Percentiles rank a stretch among this genome's conserved stretches.
phyloP scores from a whole-genome alignment of 1,140 invertebrate genomes.

The Sarcophaga peregrina region DNA sequence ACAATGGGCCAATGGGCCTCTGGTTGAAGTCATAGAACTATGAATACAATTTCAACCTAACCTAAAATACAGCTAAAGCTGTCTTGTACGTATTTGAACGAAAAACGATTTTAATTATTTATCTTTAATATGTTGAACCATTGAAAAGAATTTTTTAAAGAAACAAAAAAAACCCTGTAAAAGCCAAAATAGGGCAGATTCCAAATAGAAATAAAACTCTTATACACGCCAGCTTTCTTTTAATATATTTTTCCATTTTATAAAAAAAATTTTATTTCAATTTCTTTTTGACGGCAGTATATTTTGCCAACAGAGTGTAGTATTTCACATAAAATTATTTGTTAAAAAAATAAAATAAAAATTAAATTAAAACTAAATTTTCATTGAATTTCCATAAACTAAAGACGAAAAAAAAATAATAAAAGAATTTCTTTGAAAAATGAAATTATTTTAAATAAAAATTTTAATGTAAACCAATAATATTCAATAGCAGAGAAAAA shows the following conservation, averaged over 20 bases:
- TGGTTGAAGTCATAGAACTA: no score
- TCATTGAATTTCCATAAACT: slow-evolving; percentile 22
- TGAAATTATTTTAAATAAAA: slow-evolving; percentile 14
- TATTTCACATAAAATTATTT: not conserved
- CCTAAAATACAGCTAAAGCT: no score
- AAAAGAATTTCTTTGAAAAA: not conserved
- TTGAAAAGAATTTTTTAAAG: no score
- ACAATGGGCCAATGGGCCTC: no score
- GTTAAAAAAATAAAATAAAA: not conserved
- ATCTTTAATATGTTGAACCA: no score
- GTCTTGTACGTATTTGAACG: no score
- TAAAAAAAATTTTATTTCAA: slow-evolving; percentile 13
- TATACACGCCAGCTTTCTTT: not conserved
- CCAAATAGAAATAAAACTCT: not conserved
- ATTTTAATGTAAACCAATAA: not conserved
- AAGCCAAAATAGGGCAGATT: no score
- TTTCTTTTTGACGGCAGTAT: not conserved
- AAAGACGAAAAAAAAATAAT: not conserved
- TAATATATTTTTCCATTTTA: slow-evolving; percentile 18
- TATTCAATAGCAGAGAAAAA: no score
- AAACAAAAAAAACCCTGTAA: no score
- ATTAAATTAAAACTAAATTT: slow-evolving; percentile 33
- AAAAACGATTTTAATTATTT: no score
- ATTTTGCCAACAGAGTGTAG: not conserved
- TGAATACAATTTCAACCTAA: no score